These are phyloP conservation scores for Heterotis niloticus DNA, from an alignment of 2,113 vertebrate species.

Conservation along the genomic window DNA sequence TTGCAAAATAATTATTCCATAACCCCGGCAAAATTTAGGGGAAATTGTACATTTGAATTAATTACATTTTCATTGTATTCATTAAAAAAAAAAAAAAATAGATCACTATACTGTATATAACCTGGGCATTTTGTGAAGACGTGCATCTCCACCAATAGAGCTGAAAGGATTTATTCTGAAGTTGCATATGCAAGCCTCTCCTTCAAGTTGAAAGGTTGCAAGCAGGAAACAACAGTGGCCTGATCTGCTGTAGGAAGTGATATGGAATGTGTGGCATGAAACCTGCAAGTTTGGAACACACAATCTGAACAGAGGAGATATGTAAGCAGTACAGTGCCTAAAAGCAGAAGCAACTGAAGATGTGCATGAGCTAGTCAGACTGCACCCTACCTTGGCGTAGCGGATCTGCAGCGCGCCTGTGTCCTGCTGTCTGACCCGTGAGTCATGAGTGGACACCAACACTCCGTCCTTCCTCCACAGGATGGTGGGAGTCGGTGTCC, in stretches of 20 bases:
- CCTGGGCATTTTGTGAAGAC: no score
- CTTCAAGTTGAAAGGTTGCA: not conserved
- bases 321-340: no score
- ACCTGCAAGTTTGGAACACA: no score
- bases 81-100: no score
- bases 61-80: not conserved
- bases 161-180: not conserved
- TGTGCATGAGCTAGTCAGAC: not conserved
- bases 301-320: no score
- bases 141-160: no score
- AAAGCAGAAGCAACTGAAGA: not conserved
- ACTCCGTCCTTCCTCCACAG: slow-evolving; percentile 91
- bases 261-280: no score
- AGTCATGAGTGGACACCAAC: slow-evolving; percentile 87
- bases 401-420: slow-evolving; percentile 84
- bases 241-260: no score
- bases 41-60: not conserved
- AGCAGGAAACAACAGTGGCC: no score
- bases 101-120: no score
- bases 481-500: slow-evolving; percentile 82
- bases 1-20: no score
- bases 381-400: slow-evolving; percentile 82
- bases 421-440: slow-evolving; percentile 88
- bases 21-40: not conserved
- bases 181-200: not conserved